Evolutionary conservation across 2,113 vertebrate genomes (phyloP), one percentile per base, ranked within the genome.

Genomic region (Anolis carolinensis): DNA sequence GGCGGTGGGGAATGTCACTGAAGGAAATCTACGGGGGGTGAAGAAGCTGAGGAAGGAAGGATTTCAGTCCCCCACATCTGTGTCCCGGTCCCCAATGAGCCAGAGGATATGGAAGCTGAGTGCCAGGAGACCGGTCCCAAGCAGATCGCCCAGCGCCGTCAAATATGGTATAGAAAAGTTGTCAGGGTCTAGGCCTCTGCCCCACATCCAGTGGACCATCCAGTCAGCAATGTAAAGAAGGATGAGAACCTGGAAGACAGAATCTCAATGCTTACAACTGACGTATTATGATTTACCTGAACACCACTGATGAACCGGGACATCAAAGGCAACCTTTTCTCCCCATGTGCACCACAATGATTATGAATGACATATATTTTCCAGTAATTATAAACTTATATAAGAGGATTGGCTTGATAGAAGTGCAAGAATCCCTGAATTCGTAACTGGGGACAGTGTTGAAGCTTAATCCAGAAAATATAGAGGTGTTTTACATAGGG

Each of bases 171-270:
- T 99, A 92, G 98, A 99, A 96, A 99, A 99, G 96, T 99, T 99
- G 96, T 99, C 99, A 0, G 99, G 99, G 86, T 99, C 98, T 94
- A 99, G 97, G 84, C 98, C 98, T 84, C 98, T 95, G 52, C 97
- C 96, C 99, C 99, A 99, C 98, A 99, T 99, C 98, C 99, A 99
- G 95, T 99, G 97, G 78, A 99, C 98, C 98, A 99, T 99, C 99
- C 99, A 99, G 96, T 99, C 98, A 7, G 99, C 98, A 84, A 99
- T 97, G 96, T 99, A 99, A 50, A 99, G 97, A 8, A 99, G 98
- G 92, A 99, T 97, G 74, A 99, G 93, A 44, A 99, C 99, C 99
- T 99, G 92, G 4, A 79, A 50, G 81, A 90, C 63, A 90, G 55
- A 94, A 44, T 85, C 85, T 79, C 21, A n/a, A 89, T 76, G 85